Evolutionary conservation across 2,113 vertebrate species (phyloP).

Genomic region (Clarias batrachus): DNA sequence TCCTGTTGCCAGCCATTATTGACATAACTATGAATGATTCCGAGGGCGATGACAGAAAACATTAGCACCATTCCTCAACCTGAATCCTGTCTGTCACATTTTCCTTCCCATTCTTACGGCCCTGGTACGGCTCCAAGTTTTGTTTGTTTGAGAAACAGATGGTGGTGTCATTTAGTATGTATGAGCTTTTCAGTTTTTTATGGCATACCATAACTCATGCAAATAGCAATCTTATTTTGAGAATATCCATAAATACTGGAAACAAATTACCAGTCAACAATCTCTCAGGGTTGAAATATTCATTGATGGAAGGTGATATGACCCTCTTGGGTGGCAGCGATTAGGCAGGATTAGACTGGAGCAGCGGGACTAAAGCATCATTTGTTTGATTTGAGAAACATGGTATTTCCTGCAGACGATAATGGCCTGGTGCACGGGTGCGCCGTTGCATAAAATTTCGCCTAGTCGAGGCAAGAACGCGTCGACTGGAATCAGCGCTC

Average conservation of each 20-base stretch:
- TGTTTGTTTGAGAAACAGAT: conserved; percentile 52
- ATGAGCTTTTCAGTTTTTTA: conserved; percentile 50
- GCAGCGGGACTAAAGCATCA: conserved; percentile 32
- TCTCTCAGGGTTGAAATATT: conserved; percentile 45
- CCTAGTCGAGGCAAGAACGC: conserved; percentile 40
- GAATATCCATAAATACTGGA: conserved; percentile 54
- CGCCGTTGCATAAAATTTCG: conserved; percentile 53
- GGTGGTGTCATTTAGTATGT: conserved; percentile 52
- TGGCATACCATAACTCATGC: conserved; percentile 51
- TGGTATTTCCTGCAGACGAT: conserved; percentile 29
- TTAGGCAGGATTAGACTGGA: conserved; percentile 44
- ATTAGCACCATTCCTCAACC: conserved; percentile 41
- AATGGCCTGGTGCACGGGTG: conserved; percentile 36
- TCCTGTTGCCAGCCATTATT: conserved; percentile 42
- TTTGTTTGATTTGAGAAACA: conserved; percentile 56
- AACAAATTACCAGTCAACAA: conserved; percentile 49
- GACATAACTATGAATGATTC: conserved; percentile 42
- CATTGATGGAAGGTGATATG: conserved; percentile 40
- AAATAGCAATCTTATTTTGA: conserved; percentile 57
- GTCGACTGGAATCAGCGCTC: conserved; percentile 55
- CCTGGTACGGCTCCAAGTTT: conserved; percentile 40
- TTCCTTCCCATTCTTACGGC: conserved; percentile 24
- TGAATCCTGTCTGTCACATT: conserved; percentile 36
- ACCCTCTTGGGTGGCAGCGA: conserved; percentile 41
- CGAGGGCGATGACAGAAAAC: conserved; percentile 33